Evolutionary conservation across 92 coral and sea anemone genomes (phyloP).

Genomic region (Umimayanthus kanabou): DNA sequence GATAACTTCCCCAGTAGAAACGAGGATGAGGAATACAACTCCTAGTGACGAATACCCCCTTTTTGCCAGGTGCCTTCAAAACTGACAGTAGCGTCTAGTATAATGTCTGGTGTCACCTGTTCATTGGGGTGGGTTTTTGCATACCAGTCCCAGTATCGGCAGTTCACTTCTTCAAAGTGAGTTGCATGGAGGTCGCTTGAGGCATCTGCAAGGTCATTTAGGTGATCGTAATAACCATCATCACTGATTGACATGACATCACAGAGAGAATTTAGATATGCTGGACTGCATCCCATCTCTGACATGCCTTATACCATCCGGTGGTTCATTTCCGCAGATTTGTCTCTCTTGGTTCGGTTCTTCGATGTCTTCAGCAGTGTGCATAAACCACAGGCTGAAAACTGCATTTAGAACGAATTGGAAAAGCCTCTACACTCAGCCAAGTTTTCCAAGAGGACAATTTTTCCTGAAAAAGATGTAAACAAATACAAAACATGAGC

Average conservation of each 20-base stretch:
- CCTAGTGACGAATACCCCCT: not conserved
- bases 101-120: not conserved
- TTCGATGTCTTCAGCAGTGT: not conserved
- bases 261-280: not conserved
- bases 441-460: not conserved
- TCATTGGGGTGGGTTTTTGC: not conserved
- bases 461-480: not conserved
- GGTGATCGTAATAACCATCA: too few relatives aligned
- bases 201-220: too few relatives aligned
- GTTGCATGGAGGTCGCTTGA: too few relatives aligned
- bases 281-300: not conserved
- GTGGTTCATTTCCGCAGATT: conserved; percentile 17
- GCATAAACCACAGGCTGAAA: not conserved
- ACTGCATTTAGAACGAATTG: not conserved
- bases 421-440: not conserved
- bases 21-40: not conserved
- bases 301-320: not conserved
- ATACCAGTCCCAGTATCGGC: not conserved
- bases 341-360: conserved; percentile 3
- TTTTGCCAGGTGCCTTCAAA: conserved; percentile 1
- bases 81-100: not conserved
- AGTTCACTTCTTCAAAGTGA: too few relatives aligned
- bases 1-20: not conserved
- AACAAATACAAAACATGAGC: conserved; percentile 4
- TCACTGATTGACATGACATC: too few relatives aligned